phyloP scores from a whole-genome alignment of 2,888 invertebrate species.

The Aleiodes alternator region DNA sequence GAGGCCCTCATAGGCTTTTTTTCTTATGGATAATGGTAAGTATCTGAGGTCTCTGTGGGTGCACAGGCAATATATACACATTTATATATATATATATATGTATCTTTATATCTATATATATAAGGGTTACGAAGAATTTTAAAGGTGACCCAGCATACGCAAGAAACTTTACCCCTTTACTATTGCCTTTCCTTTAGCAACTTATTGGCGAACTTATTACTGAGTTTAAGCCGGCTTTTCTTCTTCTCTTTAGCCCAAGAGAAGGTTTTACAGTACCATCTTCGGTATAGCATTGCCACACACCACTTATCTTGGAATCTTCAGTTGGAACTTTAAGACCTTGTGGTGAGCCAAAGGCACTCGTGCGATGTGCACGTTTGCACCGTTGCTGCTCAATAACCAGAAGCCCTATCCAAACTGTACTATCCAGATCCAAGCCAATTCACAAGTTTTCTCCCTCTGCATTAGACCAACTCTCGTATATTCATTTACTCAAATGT shows the following conservation, averaged over 20 bases:
- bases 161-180: constrained; percentile 57
- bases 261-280: constrained; percentile 28
- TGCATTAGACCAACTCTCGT: not conserved
- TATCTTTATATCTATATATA: not conserved
- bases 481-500: constrained; percentile 15
- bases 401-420: constrained; percentile 22
- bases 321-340: constrained; percentile 64
- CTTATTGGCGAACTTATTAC: constrained; percentile 70
- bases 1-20: constrained; percentile 25
- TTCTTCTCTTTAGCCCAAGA: constrained; percentile 31
- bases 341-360: constrained; percentile 33
- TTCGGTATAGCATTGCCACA: constrained; percentile 53
- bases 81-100: not conserved
- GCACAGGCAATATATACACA: constrained; percentile 13
- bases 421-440: constrained; percentile 16
- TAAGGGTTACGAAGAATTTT: constrained; percentile 56
- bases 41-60: constrained; percentile 43
- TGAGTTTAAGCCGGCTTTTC: constrained; percentile 62
- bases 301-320: constrained; percentile 65
- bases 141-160: constrained; percentile 50
- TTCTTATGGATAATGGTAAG: constrained; percentile 46
- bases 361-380: constrained; percentile 45
- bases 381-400: constrained; percentile 41
- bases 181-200: constrained; percentile 53
- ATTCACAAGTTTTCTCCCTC: constrained; percentile 25